Conservation (phyloP, 2,113 vertebrate species). For the Siphamia tubifer region DNA sequence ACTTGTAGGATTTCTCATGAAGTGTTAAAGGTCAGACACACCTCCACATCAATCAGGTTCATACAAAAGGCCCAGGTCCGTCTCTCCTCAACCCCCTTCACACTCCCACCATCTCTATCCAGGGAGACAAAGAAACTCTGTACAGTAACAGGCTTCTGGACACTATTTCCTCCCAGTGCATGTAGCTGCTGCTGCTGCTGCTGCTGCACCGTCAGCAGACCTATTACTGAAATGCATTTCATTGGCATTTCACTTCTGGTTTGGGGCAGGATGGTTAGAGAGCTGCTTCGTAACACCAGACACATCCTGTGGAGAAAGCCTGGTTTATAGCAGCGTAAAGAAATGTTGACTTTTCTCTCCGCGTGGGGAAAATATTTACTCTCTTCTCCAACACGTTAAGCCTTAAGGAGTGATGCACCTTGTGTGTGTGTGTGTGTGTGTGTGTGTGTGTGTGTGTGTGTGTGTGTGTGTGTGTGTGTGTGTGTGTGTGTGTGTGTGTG, state of each 20-base stretch:
- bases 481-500: neutral
- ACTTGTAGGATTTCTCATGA: constrained; percentile 63
- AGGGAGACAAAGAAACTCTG: constrained; percentile 54
- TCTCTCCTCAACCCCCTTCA: neutral
- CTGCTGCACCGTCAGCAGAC: constrained; percentile 62
- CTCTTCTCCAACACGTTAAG: neutral
- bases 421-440: neutral
- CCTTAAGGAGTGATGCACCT: neutral
- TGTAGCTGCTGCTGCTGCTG: constrained; percentile 51
- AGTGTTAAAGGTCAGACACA: constrained; percentile 72
- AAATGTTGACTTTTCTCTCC: constrained; percentile 3
- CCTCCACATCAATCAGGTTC: constrained; percentile 68
- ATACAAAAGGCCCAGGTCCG: constrained; percentile 30
- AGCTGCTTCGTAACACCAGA: constrained; percentile 32
- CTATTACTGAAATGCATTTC: constrained; percentile 57
- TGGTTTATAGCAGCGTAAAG: constrained; percentile 18
- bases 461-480: neutral
- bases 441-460: neutral
- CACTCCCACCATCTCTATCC: neutral
- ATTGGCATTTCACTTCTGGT: constrained; percentile 54
- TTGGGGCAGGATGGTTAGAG: constrained; percentile 29
- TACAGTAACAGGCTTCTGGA: constrained; percentile 56
- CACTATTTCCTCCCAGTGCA: constrained; percentile 41
- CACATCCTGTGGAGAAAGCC: constrained; percentile 35
- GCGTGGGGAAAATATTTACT: constrained; percentile 20